A percentile compares a stretch with the other conserved stretches of the same genome.
phyloP scores from a whole-genome alignment of 2,113 vertebrate species.

The Mustela nigripes region DNA sequence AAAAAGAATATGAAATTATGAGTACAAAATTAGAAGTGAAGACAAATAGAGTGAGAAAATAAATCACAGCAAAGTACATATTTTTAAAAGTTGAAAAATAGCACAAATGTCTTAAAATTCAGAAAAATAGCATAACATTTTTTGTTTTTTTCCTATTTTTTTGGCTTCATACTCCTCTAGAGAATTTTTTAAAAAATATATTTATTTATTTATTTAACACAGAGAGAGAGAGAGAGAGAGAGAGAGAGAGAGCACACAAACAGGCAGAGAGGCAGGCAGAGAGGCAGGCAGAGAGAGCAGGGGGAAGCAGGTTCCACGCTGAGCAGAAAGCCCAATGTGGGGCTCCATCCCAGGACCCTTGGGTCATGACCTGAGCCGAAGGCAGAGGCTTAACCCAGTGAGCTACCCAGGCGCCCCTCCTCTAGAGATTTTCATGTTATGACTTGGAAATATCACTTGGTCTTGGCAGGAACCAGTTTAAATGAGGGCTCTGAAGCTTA shows the following conservation, averaged over 20 bases:
- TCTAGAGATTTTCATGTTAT: conserved; percentile 26
- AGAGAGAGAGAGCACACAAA: too few relatives aligned
- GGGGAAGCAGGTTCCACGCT: too few relatives aligned
- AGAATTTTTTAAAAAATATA: not conserved
- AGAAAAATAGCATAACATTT: not conserved
- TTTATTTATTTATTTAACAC: too few relatives aligned
- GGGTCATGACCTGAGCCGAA: too few relatives aligned
- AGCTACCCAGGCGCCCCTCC: not conserved
- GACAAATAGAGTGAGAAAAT: conserved; percentile 4
- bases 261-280: too few relatives aligned
- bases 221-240: too few relatives aligned
- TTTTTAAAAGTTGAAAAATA: conserved; percentile 46
- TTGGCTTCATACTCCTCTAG: not conserved
- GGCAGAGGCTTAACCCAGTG: too few relatives aligned
- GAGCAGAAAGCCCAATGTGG: too few relatives aligned
- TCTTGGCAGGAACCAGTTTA: not conserved
- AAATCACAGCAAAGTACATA: not conserved
- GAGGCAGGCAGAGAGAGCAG: too few relatives aligned
- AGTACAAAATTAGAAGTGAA: not conserved
- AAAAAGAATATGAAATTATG: not conserved
- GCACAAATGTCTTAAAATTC: not conserved
- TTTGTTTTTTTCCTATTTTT: not conserved
- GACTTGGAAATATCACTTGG: not conserved
- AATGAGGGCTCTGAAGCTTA: not conserved
- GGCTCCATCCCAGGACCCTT: too few relatives aligned